A percentile compares a stretch with the other conserved stretches of the same genome.
phyloP scores from a whole-genome alignment of 2,888 invertebrate species.

The Hyles lineata region DNA sequence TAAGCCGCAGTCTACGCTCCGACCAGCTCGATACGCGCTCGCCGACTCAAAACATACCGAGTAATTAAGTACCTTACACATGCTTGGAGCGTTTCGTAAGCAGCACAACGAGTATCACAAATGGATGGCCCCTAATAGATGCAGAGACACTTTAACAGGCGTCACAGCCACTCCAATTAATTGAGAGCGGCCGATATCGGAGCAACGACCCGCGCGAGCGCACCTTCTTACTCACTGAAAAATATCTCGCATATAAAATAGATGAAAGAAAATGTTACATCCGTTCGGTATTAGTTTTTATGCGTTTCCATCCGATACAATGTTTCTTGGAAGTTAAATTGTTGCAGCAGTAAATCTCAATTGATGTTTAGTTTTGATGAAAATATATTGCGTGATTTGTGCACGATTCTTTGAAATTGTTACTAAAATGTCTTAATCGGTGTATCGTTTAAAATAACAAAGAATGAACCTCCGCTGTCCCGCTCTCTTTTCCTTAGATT shows the following conservation, averaged over 20 bases:
- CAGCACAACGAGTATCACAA: slow-evolving; percentile 27
- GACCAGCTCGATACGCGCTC: neutral
- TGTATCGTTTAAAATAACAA: neutral
- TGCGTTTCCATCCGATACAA: slow-evolving; percentile 23
- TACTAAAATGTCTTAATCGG: neutral
- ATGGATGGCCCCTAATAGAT: slow-evolving; percentile 38
- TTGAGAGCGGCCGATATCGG: slow-evolving; percentile 48
- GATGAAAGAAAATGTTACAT: slow-evolving; percentile 24
- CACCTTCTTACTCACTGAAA: slow-evolving; percentile 42
- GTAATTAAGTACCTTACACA: slow-evolving; percentile 30
- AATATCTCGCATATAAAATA: slow-evolving; percentile 20
- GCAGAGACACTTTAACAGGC: slow-evolving; percentile 44
- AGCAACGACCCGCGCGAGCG: slow-evolving; percentile 59
- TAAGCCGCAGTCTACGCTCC: neutral
- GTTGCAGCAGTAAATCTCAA: slow-evolving; percentile 18
- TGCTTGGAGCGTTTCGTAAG: slow-evolving; percentile 30
- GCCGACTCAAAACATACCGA: slow-evolving; percentile 22
- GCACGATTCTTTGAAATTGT: neutral
- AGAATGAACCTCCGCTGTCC: neutral
- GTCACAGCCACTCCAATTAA: slow-evolving; percentile 49
- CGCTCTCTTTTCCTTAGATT: neutral
- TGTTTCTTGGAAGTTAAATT: slow-evolving; percentile 25
- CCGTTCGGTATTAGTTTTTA: slow-evolving; percentile 20
- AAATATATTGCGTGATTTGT: slow-evolving; percentile 7
- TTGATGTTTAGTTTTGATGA: slow-evolving; percentile 24